Evolutionary conservation across 2,113 vertebrate species (phyloP).

Genomic region (Hucho hucho): DNA sequence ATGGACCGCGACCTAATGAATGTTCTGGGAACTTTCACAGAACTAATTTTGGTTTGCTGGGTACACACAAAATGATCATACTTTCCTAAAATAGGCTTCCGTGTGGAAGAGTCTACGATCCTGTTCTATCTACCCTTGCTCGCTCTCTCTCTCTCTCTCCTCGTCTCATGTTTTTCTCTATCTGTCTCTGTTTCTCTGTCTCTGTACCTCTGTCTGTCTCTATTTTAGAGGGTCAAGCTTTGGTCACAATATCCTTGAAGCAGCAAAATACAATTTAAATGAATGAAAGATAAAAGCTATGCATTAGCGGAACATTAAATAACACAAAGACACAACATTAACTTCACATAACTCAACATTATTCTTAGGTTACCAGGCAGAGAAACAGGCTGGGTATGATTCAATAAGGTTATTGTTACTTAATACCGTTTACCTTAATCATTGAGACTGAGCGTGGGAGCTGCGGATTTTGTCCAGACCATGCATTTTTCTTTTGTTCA

Average conservation of each 20-base stretch:
- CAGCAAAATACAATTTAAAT: constrained; percentile 43
- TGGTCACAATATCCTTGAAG: constrained; percentile 40
- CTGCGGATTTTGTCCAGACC: too few relatives aligned
- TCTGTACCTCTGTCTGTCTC: constrained; percentile 16
- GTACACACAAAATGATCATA: constrained; percentile 39
- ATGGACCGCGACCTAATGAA: too few relatives aligned
- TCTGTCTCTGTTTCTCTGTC: constrained; percentile 32
- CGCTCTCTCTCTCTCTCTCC: not conserved
- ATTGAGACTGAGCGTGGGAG: too few relatives aligned
- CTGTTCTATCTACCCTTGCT: not conserved
- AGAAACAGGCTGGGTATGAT: not conserved
- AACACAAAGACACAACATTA: constrained; percentile 10
- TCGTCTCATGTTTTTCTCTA: constrained; percentile 2
- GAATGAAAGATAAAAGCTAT: constrained; percentile 14
- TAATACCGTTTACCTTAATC: too few relatives aligned
- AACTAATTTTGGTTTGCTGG: too few relatives aligned
- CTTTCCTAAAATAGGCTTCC: constrained; percentile 59
- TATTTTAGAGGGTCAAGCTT: constrained; percentile 14
- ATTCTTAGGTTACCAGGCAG: constrained; percentile 15
- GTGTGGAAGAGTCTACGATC: constrained; percentile 35
- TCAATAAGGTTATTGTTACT: not conserved
- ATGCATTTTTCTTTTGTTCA: too few relatives aligned
- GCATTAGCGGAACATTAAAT: constrained; percentile 4
- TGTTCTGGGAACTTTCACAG: too few relatives aligned
- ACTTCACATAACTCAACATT: constrained; percentile 14